Percentiles rank a stretch among this genome's conserved stretches.
Conservation (phyloP, 1,140 invertebrate species). For the Aphelinus atriplicis region DNA sequence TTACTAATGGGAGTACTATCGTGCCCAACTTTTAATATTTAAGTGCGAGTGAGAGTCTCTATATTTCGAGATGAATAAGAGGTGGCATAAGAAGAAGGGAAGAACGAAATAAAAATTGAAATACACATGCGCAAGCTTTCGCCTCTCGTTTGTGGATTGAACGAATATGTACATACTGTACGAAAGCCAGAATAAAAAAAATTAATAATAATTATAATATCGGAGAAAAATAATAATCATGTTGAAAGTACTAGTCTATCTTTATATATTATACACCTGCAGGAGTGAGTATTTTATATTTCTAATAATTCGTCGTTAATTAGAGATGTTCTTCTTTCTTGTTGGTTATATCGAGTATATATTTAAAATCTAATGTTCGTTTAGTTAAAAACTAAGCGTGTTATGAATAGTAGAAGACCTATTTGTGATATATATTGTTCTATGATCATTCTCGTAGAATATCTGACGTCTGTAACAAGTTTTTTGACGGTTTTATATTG, state of each 20-base stretch:
- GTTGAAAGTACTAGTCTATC: constrained; percentile 66
- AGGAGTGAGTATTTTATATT: constrained; percentile 43
- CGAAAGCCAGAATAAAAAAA: constrained; percentile 56
- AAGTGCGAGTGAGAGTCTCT: constrained; percentile 65
- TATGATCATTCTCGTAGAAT: too few species aligned
- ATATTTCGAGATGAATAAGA: constrained; percentile 45
- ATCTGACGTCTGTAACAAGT: too few species aligned
- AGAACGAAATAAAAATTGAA: constrained; percentile 37
- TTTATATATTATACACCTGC: constrained; percentile 59
- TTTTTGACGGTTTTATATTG: too few species aligned
- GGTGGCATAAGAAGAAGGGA: constrained; percentile 39
- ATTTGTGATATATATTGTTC: too few species aligned
- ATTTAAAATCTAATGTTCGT: background rate
- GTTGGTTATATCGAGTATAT: background rate
- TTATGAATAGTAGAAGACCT: background rate
- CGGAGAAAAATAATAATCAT: background rate
- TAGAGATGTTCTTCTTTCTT: constrained; percentile 2
- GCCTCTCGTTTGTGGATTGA: constrained; percentile 66
- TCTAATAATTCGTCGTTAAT: constrained; percentile 21
- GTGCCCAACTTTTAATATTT: constrained; percentile 67
- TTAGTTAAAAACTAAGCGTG: background rate
- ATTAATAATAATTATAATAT: constrained; percentile 15
- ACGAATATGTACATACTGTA: constrained; percentile 61
- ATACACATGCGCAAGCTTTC: constrained; percentile 32
- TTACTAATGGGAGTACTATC: constrained; percentile 66